These are phyloP conservation scores for Andrena chrysosceles DNA, from an alignment of 2,888 invertebrate species.

Conservation along the genomic window DNA sequence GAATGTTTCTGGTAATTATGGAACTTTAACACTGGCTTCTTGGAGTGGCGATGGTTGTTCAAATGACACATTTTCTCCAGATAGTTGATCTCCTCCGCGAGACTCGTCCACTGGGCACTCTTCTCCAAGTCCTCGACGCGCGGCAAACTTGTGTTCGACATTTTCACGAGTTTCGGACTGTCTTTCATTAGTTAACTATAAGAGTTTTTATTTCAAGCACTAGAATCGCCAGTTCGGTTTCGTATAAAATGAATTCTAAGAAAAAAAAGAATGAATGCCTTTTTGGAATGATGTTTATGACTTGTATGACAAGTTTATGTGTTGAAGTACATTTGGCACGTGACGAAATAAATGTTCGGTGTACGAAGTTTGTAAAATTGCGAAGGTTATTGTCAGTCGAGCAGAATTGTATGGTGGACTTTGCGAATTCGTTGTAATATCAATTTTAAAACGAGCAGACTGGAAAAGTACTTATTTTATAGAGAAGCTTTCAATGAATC, in stretches of 20 bases:
- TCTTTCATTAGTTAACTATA: constrained; percentile 8
- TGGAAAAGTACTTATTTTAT: no score
- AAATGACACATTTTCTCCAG: constrained; percentile 70
- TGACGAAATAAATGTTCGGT: no score
- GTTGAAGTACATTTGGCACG: no score
- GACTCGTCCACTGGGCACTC: constrained; percentile 76
- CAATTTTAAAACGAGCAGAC: no score
- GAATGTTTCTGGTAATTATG: constrained; percentile 72
- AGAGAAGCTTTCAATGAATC: no score
- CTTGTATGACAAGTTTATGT: constrained; percentile 35
- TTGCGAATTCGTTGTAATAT: no score
- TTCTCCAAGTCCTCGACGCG: constrained; percentile 75
- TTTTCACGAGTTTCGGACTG: constrained; percentile 3
- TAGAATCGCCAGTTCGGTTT: no score
- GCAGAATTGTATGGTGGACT: no score
- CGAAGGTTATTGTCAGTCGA: no score
- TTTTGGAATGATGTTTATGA: background rate
- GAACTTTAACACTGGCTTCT: background rate
- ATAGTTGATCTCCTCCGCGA: constrained; percentile 75
- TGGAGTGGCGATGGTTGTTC: constrained; percentile 36
- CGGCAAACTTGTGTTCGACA: constrained; percentile 56
- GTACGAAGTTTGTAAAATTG: no score
- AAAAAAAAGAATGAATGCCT: no score
- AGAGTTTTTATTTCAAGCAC: background rate
- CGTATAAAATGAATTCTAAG: no score